Percentiles rank a stretch among this genome's conserved stretches.
phyloP scores from a whole-genome alignment of 2,113 vertebrate genomes.

The Tiliqua scincoides region DNA sequence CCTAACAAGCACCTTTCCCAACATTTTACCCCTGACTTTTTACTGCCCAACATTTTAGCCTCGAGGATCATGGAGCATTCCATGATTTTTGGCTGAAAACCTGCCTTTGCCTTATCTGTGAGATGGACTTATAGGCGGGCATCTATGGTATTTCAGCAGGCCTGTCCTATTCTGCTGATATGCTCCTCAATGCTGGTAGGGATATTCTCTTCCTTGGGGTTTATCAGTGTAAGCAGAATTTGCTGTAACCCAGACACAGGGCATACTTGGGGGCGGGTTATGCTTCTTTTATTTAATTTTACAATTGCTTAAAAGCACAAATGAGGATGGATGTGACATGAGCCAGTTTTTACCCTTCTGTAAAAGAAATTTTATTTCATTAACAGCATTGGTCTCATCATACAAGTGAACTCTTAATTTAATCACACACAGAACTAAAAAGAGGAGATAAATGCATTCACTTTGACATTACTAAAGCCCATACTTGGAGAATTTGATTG shows the following conservation, averaged over 20 bases:
- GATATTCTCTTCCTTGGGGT: too few relatives aligned
- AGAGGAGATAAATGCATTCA: conserved; percentile 30
- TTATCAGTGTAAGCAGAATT: not conserved
- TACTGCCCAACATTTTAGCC: too few relatives aligned
- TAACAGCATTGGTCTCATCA: conserved; percentile 30
- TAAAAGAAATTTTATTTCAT: conserved; percentile 49
- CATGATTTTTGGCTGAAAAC: too few relatives aligned
- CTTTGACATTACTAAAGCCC: conserved; percentile 31
- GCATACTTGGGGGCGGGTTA: conserved; percentile 20
- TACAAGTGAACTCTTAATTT: conserved; percentile 29
- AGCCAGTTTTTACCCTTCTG: conserved; percentile 46
- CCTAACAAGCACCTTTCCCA: too few relatives aligned
- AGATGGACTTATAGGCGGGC: too few relatives aligned
- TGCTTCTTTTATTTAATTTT: conserved; percentile 63
- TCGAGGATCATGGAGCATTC: too few relatives aligned
- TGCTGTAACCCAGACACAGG: conserved; percentile 30
- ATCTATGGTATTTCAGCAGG: too few relatives aligned
- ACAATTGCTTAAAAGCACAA: conserved; percentile 41
- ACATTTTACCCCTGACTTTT: too few relatives aligned
- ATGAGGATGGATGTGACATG: conserved; percentile 45
- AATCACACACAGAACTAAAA: conserved; percentile 58
- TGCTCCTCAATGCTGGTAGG: too few relatives aligned
- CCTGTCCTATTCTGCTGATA: too few relatives aligned
- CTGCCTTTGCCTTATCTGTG: too few relatives aligned
- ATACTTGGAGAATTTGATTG: conserved; percentile 22